Percentiles rank a stretch among this genome's conserved stretches.
These are phyloP conservation scores for Sipha flava DNA, from an alignment of 1,140 invertebrate species.

Conservation along the genomic window DNA sequence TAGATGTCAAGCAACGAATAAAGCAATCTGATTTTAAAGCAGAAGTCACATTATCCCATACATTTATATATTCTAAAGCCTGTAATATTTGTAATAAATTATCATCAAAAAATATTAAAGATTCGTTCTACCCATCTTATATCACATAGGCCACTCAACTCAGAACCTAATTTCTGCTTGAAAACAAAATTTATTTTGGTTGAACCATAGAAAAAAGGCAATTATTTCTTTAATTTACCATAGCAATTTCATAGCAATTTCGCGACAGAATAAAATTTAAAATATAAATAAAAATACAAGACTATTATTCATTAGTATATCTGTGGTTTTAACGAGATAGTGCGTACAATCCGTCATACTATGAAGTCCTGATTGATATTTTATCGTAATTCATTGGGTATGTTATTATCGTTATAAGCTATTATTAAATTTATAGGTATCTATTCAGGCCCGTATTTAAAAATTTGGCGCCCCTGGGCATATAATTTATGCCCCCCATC, in stretches of 20 bases:
- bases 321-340: no score
- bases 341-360: no score
- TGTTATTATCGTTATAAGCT: no score
- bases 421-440: no score
- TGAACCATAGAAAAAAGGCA: neutral
- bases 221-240: slow-evolving; percentile 9
- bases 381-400: no score
- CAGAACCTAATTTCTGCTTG: neutral
- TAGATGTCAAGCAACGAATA: neutral
- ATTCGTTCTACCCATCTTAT: slow-evolving; percentile 6
- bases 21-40: neutral
- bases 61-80: neutral
- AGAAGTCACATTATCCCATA: neutral
- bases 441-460: no score
- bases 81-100: neutral
- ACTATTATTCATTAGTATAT: no score
- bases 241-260: neutral
- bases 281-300: no score
- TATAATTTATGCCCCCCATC: no score
- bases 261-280: no score
- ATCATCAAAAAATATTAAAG: neutral
- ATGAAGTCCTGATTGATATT: no score
- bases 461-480: no score
- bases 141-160: neutral
- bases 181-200: neutral